Conservation (phyloP, 2,113 vertebrate species). For the Uropsilus gracilis region DNA sequence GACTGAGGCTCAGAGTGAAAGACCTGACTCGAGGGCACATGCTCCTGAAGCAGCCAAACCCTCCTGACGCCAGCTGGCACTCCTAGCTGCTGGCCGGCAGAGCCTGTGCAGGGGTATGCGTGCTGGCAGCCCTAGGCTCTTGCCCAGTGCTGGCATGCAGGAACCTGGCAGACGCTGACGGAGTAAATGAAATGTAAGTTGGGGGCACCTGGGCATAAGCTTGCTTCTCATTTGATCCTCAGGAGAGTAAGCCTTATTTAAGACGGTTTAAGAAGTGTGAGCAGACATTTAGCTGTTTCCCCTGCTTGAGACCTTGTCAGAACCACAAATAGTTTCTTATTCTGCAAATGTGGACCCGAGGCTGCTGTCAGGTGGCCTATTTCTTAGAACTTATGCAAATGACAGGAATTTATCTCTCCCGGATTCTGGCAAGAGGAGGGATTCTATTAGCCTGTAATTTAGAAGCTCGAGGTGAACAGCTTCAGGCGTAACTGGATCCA, state of each 20-base stretch:
- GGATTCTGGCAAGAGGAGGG: neutral
- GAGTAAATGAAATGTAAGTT: neutral
- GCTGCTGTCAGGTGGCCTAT: neutral
- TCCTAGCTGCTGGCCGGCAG: accelerated
- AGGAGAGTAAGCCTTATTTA: neutral
- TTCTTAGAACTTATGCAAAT: neutral
- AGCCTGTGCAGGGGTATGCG: accelerated
- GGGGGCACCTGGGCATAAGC: neutral
- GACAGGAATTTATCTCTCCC: neutral
- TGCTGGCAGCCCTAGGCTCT: neutral
- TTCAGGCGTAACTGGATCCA: slow-evolving; percentile 10
- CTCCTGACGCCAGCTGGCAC: accelerated
- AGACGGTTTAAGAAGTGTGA: neutral
- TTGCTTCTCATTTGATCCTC: neutral
- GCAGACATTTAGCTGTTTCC: neutral
- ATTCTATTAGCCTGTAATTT: neutral
- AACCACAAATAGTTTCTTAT: neutral
- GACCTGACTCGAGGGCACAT: accelerated
- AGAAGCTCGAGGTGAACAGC: neutral
- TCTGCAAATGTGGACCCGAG: neutral
- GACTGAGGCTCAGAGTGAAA: neutral
- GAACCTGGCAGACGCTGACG: neutral
- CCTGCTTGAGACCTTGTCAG: neutral
- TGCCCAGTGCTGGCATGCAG: accelerated
- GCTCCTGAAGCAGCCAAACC: neutral